Conservation (phyloP, 2,888 invertebrate species). For the Folsomia candida region DNA sequence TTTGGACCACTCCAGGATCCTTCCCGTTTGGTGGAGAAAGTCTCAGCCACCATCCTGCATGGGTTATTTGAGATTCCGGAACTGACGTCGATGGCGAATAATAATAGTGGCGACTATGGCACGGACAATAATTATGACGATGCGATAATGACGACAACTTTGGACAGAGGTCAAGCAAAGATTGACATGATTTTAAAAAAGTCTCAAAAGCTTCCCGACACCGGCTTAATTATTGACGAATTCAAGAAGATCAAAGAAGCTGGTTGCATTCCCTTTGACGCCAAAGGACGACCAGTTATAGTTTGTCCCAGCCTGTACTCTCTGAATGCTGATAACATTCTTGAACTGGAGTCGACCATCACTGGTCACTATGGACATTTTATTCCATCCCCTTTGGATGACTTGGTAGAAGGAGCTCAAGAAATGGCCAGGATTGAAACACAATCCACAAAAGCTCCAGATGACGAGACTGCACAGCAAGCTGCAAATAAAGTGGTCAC, state of each 20-base stretch:
- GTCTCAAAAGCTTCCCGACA: conserved; percentile 6
- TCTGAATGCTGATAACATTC: conserved; percentile 29
- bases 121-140: not conserved
- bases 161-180: conserved; percentile 2
- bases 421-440: not conserved
- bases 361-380: conserved; percentile 9
- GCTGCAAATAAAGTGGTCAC: conserved; percentile 24
- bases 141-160: not conserved
- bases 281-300: conserved; percentile 27
- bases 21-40: not conserved
- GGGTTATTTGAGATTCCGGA: conserved; percentile 22
- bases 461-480: conserved; percentile 12
- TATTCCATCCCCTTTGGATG: conserved; percentile 20
- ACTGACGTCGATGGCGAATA: not conserved
- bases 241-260: conserved; percentile 18
- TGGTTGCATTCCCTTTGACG: conserved; percentile 17
- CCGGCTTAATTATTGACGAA: conserved; percentile 23
- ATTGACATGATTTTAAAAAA: not conserved
- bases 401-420: conserved; percentile 11
- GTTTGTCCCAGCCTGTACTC: conserved; percentile 38
- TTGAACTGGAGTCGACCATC: not conserved
- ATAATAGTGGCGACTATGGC: not conserved
- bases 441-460: conserved; percentile 3
- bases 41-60: conserved; percentile 14
- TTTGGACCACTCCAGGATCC: not conserved